phyloP scores from a whole-genome alignment of 1,140 invertebrate genomes.

The Neelides sp. region DNA sequence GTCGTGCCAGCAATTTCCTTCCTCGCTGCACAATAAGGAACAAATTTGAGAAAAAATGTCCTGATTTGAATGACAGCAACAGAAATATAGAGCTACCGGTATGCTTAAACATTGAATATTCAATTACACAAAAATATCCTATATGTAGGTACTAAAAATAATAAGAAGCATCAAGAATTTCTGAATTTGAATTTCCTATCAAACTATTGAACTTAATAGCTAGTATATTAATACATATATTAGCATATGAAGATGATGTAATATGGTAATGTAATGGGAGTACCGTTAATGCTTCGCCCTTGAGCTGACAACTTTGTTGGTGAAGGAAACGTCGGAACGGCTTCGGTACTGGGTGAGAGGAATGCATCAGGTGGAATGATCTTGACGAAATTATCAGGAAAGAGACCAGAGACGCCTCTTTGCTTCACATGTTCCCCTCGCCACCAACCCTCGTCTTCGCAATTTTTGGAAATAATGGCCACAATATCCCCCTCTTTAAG shows the following conservation, averaged over 20 bases:
- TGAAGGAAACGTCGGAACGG: neutral
- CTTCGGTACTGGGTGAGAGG: neutral
- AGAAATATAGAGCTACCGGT: too few relatives aligned
- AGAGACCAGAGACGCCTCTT: slow-evolving; percentile 74
- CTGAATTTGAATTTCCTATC: neutral
- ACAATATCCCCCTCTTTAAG: slow-evolving; percentile 81
- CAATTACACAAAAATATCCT: too few relatives aligned
- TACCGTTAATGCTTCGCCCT: slow-evolving; percentile 11
- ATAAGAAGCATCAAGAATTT: too few relatives aligned
- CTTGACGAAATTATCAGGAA: slow-evolving; percentile 94
- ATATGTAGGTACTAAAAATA: too few relatives aligned
- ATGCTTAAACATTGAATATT: too few relatives aligned
- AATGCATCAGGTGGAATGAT: slow-evolving; percentile 37
- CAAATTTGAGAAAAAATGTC: too few relatives aligned
- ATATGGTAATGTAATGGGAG: too few relatives aligned
- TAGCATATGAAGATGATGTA: neutral
- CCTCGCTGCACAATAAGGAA: too few relatives aligned
- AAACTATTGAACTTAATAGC: neutral
- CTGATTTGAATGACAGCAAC: too few relatives aligned
- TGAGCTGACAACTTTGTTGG: slow-evolving; percentile 9
- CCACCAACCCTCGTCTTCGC: slow-evolving; percentile 90
- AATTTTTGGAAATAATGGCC: slow-evolving; percentile 68
- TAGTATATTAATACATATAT: neutral
- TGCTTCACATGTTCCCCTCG: slow-evolving; percentile 87
- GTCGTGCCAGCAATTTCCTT: too few relatives aligned